Evolutionary conservation across 2,888 invertebrate species (phyloP), one percentile per base, ranked within the genome.

Genomic region (Spisula subtruncata): DNA sequence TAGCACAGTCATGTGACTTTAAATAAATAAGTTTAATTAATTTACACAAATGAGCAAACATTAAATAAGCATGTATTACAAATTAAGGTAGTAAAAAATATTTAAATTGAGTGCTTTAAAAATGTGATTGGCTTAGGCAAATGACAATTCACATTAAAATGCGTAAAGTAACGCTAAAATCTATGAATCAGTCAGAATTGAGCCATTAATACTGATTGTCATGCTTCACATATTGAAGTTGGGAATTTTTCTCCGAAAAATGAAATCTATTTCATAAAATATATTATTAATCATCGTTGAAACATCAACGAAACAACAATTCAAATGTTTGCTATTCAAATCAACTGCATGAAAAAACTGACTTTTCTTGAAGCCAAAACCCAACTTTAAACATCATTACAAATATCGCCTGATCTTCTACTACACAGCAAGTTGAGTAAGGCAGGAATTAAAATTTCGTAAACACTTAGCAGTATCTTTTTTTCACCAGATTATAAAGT

Each of bases 291-390:
- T 51, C 51, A 51, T 51, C 14, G 16, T 51, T 16, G 16, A 51
- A 51, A 51, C 51, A 41, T 8, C 41, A 41, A 41, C 12, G 16
- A 51, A 51, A 51, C 16, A 51, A 66, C 60, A 66, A 66, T 66
- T 66, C n/a, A 66, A 66, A 66, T 12, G 8, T 25, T 66, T n/a
- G 60, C 20, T 25, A 25, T 25, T 25, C 2, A 66, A n/a, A n/a
- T 66, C 25, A n/a, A 66, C 60, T 25, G 25, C 60, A 66, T 66
- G 25, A 60, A 66, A 66, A 66, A 66, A 66, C n/a, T 25, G 60
- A n/a, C 2, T n/a, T 25, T 66, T n/a, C 51, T 25, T n/a, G 6
- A 66, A 10, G 60, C n/a, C 8, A n/a, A 25, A 66, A 66, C 60
- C 60, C 2, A 66, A 66, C 60, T 66, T n/a, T 66, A 25, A 66